A percentile compares a stretch with the other conserved stretches of the same genome.
phyloP scores from a whole-genome alignment of 1,140 invertebrate species.

The Heterodera carotae region DNA sequence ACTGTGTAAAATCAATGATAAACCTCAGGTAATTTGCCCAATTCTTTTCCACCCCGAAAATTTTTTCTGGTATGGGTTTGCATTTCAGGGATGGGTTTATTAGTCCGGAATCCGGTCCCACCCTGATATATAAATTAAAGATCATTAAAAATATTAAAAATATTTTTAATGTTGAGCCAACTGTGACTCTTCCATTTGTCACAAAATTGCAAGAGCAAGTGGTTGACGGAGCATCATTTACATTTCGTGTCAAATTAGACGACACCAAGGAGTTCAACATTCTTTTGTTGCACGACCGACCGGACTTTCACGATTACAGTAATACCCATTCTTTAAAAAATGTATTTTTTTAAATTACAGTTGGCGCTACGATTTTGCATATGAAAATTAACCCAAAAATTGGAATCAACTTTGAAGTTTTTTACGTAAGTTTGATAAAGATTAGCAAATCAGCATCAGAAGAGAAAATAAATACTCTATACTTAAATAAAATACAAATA shows the following conservation, averaged over 20 bases:
- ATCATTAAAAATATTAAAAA: background rate
- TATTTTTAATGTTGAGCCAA: background rate
- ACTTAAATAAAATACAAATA: too few relatives aligned
- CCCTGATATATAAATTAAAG: background rate
- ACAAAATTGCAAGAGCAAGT: background rate
- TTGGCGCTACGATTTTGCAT: background rate
- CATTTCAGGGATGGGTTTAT: too few relatives aligned
- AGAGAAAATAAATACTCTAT: too few relatives aligned
- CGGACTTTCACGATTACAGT: background rate
- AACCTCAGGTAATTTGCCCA: background rate
- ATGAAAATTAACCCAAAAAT: background rate
- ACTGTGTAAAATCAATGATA: background rate
- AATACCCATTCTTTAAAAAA: background rate
- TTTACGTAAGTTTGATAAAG: background rate
- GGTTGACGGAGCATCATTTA: background rate
- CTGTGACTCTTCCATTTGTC: background rate
- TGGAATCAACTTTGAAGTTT: background rate
- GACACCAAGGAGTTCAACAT: background rate
- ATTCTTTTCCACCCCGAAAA: too few relatives aligned
- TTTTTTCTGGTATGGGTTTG: too few relatives aligned
- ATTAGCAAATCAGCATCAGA: too few relatives aligned
- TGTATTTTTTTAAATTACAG: background rate
- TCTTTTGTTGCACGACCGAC: background rate
- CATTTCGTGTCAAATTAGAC: background rate
- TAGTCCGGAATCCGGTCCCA: too few relatives aligned